A percentile compares a stretch with the other conserved stretches of the same genome.
These are phyloP conservation scores for Drosophila malerkotliana DNA, from an alignment of 1,140 invertebrate species.

Conservation along the genomic window DNA sequence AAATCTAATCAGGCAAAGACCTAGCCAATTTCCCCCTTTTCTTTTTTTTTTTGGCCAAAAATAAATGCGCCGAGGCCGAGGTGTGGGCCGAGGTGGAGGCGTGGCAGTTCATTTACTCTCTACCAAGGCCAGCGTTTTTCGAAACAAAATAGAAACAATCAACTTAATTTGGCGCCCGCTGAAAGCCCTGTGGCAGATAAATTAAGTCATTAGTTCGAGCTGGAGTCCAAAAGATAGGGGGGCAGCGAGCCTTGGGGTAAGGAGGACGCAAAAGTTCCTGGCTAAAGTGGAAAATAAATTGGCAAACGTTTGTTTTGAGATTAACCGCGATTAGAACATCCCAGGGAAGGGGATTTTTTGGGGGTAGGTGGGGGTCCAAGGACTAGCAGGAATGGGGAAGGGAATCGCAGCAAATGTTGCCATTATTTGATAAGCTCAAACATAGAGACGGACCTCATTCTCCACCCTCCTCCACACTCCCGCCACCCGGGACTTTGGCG, in stretches of 20 bases:
- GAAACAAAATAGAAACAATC: constrained; percentile 67
- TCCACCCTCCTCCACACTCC: not conserved
- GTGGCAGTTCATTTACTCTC: constrained; percentile 47
- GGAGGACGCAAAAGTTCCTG: constrained; percentile 54
- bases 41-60: not conserved
- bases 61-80: constrained; percentile 27
- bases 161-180: constrained; percentile 83
- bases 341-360: not conserved
- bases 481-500: not conserved
- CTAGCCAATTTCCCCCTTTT: constrained; percentile 8
- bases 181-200: constrained; percentile 84
- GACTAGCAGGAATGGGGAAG: constrained; percentile 7
- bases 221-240: constrained; percentile 25
- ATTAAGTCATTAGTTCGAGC: constrained; percentile 84
- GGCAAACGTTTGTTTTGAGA: constrained; percentile 84
- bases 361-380: not conserved
- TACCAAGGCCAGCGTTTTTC: constrained; percentile 18
- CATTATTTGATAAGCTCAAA: constrained; percentile 83
- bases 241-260: constrained; percentile 3
- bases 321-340: constrained; percentile 82
- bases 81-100: constrained; percentile 4
- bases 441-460: constrained; percentile 54
- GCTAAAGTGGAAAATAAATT: constrained; percentile 83
- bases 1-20: constrained; percentile 56
- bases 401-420: constrained; percentile 79